Conservation (phyloP, 2,113 vertebrate genomes). For the Terrapene triunguis region DNA sequence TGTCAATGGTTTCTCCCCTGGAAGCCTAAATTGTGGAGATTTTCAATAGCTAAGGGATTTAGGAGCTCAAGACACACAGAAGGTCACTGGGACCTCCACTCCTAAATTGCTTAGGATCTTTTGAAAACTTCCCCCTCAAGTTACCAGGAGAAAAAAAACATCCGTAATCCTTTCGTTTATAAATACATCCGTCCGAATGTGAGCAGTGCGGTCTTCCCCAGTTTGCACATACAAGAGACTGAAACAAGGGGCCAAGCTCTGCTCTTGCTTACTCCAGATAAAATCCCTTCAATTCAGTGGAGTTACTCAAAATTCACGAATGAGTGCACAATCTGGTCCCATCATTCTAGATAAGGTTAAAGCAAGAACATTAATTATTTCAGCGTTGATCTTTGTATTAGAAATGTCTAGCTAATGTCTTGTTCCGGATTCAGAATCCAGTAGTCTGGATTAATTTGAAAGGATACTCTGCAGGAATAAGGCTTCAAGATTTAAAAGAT, state of each 20-base stretch:
- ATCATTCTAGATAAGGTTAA: neutral
- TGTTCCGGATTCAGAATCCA: neutral
- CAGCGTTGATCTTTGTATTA: neutral
- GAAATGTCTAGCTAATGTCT: neutral
- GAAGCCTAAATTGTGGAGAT: neutral
- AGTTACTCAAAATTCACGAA: neutral
- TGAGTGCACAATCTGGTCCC: neutral
- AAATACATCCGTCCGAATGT: neutral
- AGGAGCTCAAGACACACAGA: neutral
- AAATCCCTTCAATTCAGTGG: neutral
- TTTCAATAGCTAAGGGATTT: neutral
- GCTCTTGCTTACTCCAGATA: neutral
- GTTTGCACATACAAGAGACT: neutral
- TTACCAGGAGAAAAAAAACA: neutral
- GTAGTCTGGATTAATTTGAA: neutral
- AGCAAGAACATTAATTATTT: neutral
- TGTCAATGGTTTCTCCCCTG: neutral
- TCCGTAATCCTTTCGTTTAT: neutral
- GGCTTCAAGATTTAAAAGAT: neutral
- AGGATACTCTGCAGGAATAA: neutral
- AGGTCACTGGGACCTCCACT: neutral
- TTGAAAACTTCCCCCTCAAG: neutral
- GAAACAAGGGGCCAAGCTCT: neutral
- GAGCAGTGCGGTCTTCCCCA: neutral
- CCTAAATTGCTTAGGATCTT: neutral